Evolutionary conservation across 2,888 invertebrate species (phyloP).

Genomic region (Lydus trimaculatus): DNA sequence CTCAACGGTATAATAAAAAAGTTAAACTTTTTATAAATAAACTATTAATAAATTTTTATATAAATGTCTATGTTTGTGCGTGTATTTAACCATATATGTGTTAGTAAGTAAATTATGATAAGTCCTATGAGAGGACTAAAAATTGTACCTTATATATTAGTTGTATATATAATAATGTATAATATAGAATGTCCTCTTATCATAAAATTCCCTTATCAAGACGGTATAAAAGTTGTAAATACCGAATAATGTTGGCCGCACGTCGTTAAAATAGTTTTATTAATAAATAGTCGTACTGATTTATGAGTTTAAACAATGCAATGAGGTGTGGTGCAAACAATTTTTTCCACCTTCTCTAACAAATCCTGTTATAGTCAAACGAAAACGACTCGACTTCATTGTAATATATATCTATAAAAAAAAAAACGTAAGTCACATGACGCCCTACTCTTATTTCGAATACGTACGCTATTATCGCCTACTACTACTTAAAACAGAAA

Average conservation of each 20-base stretch:
- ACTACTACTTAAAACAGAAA: not conserved
- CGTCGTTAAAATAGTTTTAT: conserved; percentile 49
- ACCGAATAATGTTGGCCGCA: conserved; percentile 47
- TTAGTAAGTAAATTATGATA: not conserved
- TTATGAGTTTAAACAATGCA: conserved; percentile 46
- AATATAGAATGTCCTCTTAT: conserved; percentile 20
- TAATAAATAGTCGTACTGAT: conserved; percentile 48
- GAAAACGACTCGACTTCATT: not conserved
- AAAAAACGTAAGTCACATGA: too few relatives aligned
- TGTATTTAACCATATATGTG: not conserved
- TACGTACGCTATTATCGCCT: not conserved
- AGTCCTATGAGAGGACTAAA: conserved; percentile 1
- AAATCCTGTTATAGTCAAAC: not conserved
- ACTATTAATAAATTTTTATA: conserved; percentile 31
- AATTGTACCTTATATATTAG: conserved; percentile 7
- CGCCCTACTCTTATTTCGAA: too few relatives aligned
- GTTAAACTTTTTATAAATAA: conserved; percentile 26
- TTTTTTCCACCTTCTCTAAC: not conserved
- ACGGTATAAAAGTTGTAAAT: conserved; percentile 35
- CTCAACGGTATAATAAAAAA: not conserved
- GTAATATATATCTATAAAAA: too few relatives aligned
- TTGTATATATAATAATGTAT: not conserved
- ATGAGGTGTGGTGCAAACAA: conserved; percentile 21
- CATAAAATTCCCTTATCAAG: conserved; percentile 32
- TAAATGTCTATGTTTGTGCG: not conserved